Base-by-base conservation (phyloP, 2,888 invertebrate genomes). In the Patella pellucida region DNA sequence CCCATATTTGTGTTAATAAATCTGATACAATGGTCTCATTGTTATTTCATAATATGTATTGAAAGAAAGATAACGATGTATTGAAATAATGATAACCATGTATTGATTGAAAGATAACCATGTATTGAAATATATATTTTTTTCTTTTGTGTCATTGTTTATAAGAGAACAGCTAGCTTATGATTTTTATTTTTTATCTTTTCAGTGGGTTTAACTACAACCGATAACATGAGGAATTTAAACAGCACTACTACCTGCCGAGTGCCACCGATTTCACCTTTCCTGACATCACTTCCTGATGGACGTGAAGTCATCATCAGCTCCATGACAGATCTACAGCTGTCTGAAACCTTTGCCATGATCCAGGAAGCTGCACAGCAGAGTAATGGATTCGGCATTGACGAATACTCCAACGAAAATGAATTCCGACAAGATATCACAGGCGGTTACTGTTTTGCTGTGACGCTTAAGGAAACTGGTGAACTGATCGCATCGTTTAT, bases 331-430 rank as follows among this genome's bases (percentile, higher is more conserved):
- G 79, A 82, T n/a, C 69, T 76, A 1, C 85, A 85, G 73, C 14
- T 84, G n/a, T 79, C 82, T 5, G 79, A 82, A 77, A 84, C 84
- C 12, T 85, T 79, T 74, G 52, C 69, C 50, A 75, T 84, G 68
- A 84, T 85, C 16, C 78, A 82, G 27, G 72, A 78, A 50, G 82
- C 82, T 52, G 80, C 84, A 9, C 75, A 81, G 31, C 70, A 75
- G 12, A 83, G 84, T 1, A 79, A 81, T 16, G 85, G 85, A 3
- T 85, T 84, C 75, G 83, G 82, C 15, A 78, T 82, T 1, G 81
- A 83, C 69, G 83, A 83, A 62, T 83, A 82, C 74, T 41, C 72
- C 15, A 69, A 69, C 31, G 82, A 82, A 73, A 72, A 76, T 15
- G 81, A 79, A 62, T 83, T 83, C 76, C 76, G 78, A 23, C 76